Conservation (phyloP, 2,888 invertebrate genomes). For the Gastracanthus pulcherrimus region DNA sequence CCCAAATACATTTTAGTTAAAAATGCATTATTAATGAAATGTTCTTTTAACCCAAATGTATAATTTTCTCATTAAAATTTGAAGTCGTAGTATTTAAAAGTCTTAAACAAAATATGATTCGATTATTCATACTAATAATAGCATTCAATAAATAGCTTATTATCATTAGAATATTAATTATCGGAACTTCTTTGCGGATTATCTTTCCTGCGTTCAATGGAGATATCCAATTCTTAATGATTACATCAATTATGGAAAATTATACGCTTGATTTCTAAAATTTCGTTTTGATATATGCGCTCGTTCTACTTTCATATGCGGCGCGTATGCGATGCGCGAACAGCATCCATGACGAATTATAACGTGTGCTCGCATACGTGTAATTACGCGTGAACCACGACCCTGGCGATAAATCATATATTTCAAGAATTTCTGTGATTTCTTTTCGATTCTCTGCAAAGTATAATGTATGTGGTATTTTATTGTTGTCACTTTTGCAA, state of each 20-base stretch:
- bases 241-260: constrained; percentile 12
- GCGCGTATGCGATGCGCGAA: constrained; percentile 3
- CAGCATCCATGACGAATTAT: constrained; percentile 27
- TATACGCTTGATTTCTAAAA: constrained; percentile 30
- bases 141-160: background rate
- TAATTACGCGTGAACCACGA: constrained; percentile 10
- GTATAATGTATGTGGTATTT: no score
- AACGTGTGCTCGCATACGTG: background rate
- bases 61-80: no score
- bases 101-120: no score
- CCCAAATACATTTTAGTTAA: no score
- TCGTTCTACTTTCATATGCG: constrained; percentile 21
- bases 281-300: background rate
- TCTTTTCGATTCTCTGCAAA: background rate
- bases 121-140: background rate
- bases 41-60: no score
- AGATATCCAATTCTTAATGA: constrained; percentile 3
- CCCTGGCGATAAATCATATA: constrained; percentile 13
- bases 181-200: background rate
- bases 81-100: no score
- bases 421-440: background rate
- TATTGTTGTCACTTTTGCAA: no score
- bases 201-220: background rate
- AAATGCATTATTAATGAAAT: no score
- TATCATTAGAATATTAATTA: background rate